A percentile compares a stretch with the other conserved stretches of the same genome.
phyloP scores from a whole-genome alignment of 2,113 vertebrate genomes.

The Trachemys scripta region DNA sequence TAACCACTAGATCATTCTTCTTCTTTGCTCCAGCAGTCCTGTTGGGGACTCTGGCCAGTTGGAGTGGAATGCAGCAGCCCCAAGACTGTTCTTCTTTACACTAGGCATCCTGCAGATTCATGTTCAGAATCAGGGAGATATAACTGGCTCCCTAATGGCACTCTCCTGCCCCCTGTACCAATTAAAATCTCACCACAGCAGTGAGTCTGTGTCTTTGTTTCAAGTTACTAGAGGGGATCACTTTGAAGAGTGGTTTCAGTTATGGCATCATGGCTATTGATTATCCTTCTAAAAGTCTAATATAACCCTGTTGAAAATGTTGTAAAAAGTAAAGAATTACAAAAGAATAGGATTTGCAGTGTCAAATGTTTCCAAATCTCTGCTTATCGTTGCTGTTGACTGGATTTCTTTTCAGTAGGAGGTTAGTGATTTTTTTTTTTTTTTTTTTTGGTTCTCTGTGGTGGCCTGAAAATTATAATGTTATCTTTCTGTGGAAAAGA shows the following conservation, averaged over 20 bases:
- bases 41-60: conserved; percentile 36
- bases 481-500: conserved; percentile 79
- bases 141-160: conserved; percentile 58
- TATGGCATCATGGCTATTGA: conserved; percentile 65
- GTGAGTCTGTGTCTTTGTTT: conserved; percentile 71
- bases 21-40: conserved; percentile 22
- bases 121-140: conserved; percentile 51
- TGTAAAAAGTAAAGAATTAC: conserved; percentile 74
- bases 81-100: conserved; percentile 9
- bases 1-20: background rate
- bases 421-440: conserved; percentile 74
- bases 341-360: conserved; percentile 71
- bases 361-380: conserved; percentile 68
- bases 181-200: conserved; percentile 67
- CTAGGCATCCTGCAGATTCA: conserved; percentile 1
- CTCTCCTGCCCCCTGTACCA: conserved; percentile 39
- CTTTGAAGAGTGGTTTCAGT: conserved; percentile 76
- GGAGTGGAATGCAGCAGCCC: background rate
- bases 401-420: conserved; percentile 74
- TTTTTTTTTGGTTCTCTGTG: conserved; percentile 71
- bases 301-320: conserved; percentile 66
- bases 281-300: conserved; percentile 78
- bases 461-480: conserved; percentile 79
- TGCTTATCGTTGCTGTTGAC: conserved; percentile 73
- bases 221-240: conserved; percentile 66